phyloP scores from a whole-genome alignment of 2,888 invertebrate species.

The Matsumyia berberina region DNA sequence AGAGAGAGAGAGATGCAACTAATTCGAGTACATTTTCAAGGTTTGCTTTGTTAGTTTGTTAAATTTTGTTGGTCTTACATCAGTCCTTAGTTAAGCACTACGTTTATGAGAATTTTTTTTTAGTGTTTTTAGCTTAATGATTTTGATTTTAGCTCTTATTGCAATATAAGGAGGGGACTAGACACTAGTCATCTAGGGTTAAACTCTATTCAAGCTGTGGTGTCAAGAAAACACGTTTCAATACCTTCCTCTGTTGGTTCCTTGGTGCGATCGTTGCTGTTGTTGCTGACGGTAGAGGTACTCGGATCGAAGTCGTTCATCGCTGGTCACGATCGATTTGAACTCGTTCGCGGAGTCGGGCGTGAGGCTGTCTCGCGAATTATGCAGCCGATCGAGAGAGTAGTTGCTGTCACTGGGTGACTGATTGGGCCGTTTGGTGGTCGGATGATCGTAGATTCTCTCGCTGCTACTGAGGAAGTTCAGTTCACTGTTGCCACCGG shows the following conservation, averaged over 20 bases:
- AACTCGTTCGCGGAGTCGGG: slow-evolving; percentile 78
- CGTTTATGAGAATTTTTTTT: slow-evolving; percentile 61
- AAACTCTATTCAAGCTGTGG: slow-evolving; percentile 68
- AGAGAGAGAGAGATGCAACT: slow-evolving; percentile 61
- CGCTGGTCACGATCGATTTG: slow-evolving; percentile 73
- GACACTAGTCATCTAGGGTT: slow-evolving; percentile 76
- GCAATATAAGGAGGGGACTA: slow-evolving; percentile 75
- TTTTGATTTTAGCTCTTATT: slow-evolving; percentile 74
- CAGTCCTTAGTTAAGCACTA: slow-evolving; percentile 73
- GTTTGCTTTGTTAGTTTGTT: slow-evolving; percentile 48
- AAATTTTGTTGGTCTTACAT: slow-evolving; percentile 62
- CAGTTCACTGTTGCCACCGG: slow-evolving; percentile 82
- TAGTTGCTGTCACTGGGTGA: slow-evolving; percentile 81
- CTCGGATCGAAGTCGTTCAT: slow-evolving; percentile 74
- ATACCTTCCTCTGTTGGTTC: slow-evolving; percentile 82
- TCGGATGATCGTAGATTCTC: slow-evolving; percentile 82
- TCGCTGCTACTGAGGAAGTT: slow-evolving; percentile 83
- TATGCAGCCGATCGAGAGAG: slow-evolving; percentile 78
- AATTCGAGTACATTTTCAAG: slow-evolving; percentile 53
- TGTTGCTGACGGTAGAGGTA: slow-evolving; percentile 80
- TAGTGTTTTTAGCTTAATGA: slow-evolving; percentile 63
- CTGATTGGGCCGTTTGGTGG: slow-evolving; percentile 78
- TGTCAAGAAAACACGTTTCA: slow-evolving; percentile 76
- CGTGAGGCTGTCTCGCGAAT: slow-evolving; percentile 77
- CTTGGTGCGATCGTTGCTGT: slow-evolving; percentile 77